A percentile compares a stretch with the other conserved stretches of the same genome.
Conservation (phyloP, 2,797 vertebrate genomes). For the Allobates femoralis region DNA sequence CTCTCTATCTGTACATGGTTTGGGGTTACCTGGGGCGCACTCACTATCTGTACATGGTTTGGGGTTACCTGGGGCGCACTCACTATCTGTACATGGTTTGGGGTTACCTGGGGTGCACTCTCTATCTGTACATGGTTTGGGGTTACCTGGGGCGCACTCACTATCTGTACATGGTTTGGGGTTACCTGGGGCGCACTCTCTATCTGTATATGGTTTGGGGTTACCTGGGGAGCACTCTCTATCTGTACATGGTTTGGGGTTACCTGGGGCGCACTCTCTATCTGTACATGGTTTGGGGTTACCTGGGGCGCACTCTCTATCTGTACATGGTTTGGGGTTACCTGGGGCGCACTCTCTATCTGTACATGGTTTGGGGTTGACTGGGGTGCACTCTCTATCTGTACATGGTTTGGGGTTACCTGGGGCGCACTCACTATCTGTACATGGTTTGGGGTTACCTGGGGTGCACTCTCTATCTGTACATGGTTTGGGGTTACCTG, state of each 20-base stretch:
- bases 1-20: too few species aligned
- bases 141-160: too few species aligned
- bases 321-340: constrained; percentile 8
- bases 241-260: neutral
- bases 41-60: neutral
- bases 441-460: neutral
- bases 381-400: too few species aligned
- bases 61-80: too few species aligned
- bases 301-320: too few species aligned
- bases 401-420: constrained; percentile 19
- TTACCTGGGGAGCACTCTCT: too few species aligned
- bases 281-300: neutral
- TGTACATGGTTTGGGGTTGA: neutral
- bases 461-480: too few species aligned
- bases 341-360: constrained; percentile 12
- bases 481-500: constrained; percentile 28
- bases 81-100: too few species aligned
- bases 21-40: constrained; percentile 35
- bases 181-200: constrained; percentile 31
- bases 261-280: constrained; percentile 24
- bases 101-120: constrained; percentile 34
- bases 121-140: neutral
- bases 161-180: neutral
- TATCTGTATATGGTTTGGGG: neutral
- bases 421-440: constrained; percentile 2